Evolutionary conservation across 2,888 invertebrate genomes (phyloP), one percentile per base, ranked within the genome.

Genomic region (Baccha elongata): DNA sequence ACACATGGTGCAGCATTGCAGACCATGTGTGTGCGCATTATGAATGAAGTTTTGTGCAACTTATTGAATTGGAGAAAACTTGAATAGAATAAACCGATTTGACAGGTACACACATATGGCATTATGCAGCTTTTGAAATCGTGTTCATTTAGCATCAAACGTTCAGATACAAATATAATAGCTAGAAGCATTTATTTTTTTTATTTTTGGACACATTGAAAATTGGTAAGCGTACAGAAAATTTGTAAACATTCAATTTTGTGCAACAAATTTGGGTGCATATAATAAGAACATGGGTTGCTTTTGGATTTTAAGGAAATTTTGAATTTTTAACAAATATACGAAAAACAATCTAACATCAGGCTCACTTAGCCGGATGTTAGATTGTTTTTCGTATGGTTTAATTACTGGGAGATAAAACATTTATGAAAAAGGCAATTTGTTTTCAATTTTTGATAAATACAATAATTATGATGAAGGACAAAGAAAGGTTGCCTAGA

Each of bases 21-120:
- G 7, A 53, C 21, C 32, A 52, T 15, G 21, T 6, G 10, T 19
- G 60, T 32, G 67, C 67, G 58, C 76, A 72, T 53, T 76, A 81
- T 75, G 81, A 67, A 72, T 81, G 76, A 72, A 81, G 67, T 48
- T 81, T 81, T 81, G 81, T 71, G 76, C 72, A 81, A 81, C 69
- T 44, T n/a, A n/a, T n/a, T 8, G 35, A 72, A 53, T 48, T 46
- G 35, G 62, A 65, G 53, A 42, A 40, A 69, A 73, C 68, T 68
- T 48, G 71, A 72, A 62, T 46, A 48, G 52, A 72, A 81, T 71
- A 75, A 72, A 81, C 81, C 81, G 53, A 81, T 72, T 72, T 81
- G 81, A 81, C 81, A 81, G 67, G 73, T 80, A 79, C 75, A 81
- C 80, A 64, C 55, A 69, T 69, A 62, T 74, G 69, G 74, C 58